These are phyloP conservation scores for Cephalotes varians DNA, from an alignment of 2,888 invertebrate genomes.

Conservation along the genomic window DNA sequence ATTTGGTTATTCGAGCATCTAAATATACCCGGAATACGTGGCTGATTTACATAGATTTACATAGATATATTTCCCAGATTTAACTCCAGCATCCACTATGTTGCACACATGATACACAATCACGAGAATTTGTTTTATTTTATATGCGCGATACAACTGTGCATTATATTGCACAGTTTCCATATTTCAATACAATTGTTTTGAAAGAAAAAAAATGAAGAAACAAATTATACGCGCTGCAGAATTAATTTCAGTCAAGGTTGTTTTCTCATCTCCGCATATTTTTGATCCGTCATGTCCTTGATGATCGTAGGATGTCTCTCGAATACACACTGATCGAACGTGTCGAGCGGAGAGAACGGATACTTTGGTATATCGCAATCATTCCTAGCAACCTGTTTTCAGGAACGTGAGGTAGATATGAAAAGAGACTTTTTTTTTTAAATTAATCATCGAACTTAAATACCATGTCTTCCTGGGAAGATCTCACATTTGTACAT, in stretches of 20 bases:
- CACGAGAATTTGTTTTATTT: not conserved
- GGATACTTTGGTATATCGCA: not conserved
- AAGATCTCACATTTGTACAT: not conserved
- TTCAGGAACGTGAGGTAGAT: constrained; percentile 10
- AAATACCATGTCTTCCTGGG: constrained; percentile 9
- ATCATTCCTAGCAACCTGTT: constrained; percentile 26
- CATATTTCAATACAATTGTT: constrained; percentile 2
- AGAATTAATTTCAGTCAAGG: not conserved
- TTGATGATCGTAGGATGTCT: constrained; percentile 17
- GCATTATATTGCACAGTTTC: not conserved
- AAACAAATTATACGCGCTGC: not conserved
- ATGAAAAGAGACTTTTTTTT: constrained; percentile 16
- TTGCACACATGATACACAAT: not conserved
- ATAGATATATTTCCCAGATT: constrained; percentile 42
- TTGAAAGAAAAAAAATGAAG: not conserved
- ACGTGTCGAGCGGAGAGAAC: constrained; percentile 1
- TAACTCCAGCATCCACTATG: not conserved
- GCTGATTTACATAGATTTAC: constrained; percentile 39
- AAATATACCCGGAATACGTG: constrained; percentile 20
- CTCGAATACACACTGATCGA: not conserved
- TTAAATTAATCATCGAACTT: constrained; percentile 29
- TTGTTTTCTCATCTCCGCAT: constrained; percentile 10
- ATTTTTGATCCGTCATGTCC: constrained; percentile 7
- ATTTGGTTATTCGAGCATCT: constrained; percentile 22
- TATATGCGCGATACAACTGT: not conserved